Evolutionary conservation across 2,888 invertebrate genomes (phyloP), one percentile per base, ranked within the genome.

Genomic region (Monochamus alternatus): DNA sequence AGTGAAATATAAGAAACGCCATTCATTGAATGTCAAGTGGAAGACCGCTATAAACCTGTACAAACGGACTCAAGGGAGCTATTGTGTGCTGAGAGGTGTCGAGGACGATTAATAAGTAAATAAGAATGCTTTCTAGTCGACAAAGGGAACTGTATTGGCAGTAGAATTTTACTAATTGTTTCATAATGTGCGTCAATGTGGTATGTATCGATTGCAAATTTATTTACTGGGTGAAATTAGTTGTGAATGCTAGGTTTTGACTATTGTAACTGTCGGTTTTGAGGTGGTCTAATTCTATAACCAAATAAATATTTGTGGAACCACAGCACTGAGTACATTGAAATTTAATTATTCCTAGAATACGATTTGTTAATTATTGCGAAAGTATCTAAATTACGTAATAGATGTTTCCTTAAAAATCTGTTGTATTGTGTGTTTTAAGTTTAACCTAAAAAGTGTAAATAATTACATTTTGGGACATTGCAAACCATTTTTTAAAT

Each of bases 91-190:
- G 30, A 44, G 44, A 10, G 47, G 44, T 44, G 64, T 30, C 47
- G 32, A 52, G 51, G 32, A 52, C 51, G 51, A 52, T 47, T 65
- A 47, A 47, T 22, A 51, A 44, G 30, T 47, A 65, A 65, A 52
- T 66, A 66, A 66, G 66, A 52, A 38, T 32, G 66, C 38, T 52
- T 52, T 66, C 14, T 47, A 65, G 30, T 2, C 9, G 44, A 66
- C 66, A 66, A 66, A 66, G 51, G 66, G 52, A 66, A 32, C 52
- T 66, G 66, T 66, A 14, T 12, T n/a, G 55, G 31, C 52, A 66
- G 52, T 32, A 10, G 51, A 52, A 31, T 30, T 66, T 66, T 66
- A 31, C 52, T 66, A 66, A 66, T 66, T 66, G 32, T 31, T 51
- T 52, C 66, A 52, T 66, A 52, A 66, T 32, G 52, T 30, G n/a